Base-by-base conservation (phyloP, 2,797 vertebrate species). In the Cetoscarus ocellatus region DNA sequence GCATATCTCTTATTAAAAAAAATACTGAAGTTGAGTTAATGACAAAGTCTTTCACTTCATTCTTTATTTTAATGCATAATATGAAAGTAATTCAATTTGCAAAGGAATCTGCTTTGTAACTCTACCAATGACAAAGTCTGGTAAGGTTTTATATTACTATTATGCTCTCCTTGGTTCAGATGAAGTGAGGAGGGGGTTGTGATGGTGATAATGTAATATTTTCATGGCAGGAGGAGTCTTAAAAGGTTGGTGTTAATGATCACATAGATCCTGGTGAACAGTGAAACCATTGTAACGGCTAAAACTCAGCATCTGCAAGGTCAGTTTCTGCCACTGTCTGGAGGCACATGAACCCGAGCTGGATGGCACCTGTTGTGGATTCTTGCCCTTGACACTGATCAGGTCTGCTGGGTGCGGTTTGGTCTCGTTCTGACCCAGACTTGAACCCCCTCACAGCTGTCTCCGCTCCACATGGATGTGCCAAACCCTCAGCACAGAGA, bases 381-480 rank as follows among this genome's bases (percentile, higher is more conserved):
- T 91, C 90, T 74, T 87, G 88, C 63, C 85, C 83, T 83, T 86
- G 85, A 89, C 82, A 75, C 79, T 6, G 75, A 57, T 58, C 54
- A 10, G 45, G 60, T 67, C 61, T 56, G 65, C 77, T 65, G 86
- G 85, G 81, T 85, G 87, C 47, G 86, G 82, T 80, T 60, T 72
- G 77, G 68, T 81, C 72, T 73, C 5, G 55, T 69, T 85, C 73
- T 91, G 89, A 79, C 90, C 92, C 90, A 92, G 90, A 93, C 91
- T 69, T 92, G 91, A 92, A 93, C 91, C 70, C 76, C 61, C 47
- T 39, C 13, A 73, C 91, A 93, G 92, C 91, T 92, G 92, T 86
- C 87, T 66, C 76, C 67, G 78, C 27, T 84, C 67, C 68, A 67
- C 82, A 52, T 53, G 73, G 78, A 53, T 83, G 84, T 89, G 76